Conservation (phyloP, 2,888 invertebrate species). For the Hirudinaria manillensis region DNA sequence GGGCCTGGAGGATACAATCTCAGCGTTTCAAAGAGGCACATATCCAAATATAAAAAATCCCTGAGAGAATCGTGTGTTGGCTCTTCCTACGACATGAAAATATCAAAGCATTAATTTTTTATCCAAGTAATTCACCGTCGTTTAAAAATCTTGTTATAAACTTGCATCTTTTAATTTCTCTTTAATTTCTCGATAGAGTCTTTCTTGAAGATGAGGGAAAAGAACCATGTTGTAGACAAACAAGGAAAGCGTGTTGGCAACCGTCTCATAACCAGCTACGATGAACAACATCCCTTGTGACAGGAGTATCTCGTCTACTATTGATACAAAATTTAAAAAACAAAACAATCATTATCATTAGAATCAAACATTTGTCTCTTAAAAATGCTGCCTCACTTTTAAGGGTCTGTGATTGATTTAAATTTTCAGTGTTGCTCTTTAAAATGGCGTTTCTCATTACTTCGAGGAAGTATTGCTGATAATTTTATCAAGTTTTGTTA, state of each 20-base stretch:
- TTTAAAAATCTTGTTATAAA: not conserved
- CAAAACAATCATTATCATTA: too few species aligned
- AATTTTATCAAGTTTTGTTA: not conserved
- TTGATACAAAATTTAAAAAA: slow-evolving; percentile 14
- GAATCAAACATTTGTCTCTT: not conserved
- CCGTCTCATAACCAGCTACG: slow-evolving; percentile 34
- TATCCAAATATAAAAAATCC: slow-evolving; percentile 33
- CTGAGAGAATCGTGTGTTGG: slow-evolving; percentile 30
- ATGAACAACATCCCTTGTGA: slow-evolving; percentile 34
- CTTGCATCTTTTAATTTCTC: slow-evolving; percentile 10
- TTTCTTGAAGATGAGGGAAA: slow-evolving; percentile 29
- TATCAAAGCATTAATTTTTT: not conserved
- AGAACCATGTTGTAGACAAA: slow-evolving; percentile 30
- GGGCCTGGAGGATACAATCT: slow-evolving; percentile 31
- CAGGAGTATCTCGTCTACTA: slow-evolving; percentile 30
- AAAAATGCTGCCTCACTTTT: not conserved
- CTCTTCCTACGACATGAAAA: not conserved
- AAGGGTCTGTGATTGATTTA: not conserved
- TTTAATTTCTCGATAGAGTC: slow-evolving; percentile 26
- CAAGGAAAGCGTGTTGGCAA: slow-evolving; percentile 31
- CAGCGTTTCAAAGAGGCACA: slow-evolving; percentile 34
- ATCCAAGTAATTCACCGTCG: not conserved
- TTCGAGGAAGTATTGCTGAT: slow-evolving; percentile 27
- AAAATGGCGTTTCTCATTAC: slow-evolving; percentile 28
- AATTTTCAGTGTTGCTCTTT: slow-evolving; percentile 11